Evolutionary conservation across 2,113 vertebrate species (phyloP).

Genomic region (Pedetes capensis): DNA sequence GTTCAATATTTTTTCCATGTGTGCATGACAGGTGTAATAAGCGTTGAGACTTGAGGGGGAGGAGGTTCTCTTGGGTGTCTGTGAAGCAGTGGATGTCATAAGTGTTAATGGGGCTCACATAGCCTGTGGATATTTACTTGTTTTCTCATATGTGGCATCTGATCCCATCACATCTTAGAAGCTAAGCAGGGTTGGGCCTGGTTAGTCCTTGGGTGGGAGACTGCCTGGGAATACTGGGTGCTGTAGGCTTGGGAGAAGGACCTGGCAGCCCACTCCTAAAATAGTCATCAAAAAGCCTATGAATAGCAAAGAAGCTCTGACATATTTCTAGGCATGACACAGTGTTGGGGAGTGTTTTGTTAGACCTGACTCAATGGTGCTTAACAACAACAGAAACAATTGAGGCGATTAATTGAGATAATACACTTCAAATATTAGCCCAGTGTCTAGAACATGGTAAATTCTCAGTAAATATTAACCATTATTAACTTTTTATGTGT

Average conservation of each 20-base stretch:
- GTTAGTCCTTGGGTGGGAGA: too few relatives aligned
- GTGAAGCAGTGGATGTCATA: background rate
- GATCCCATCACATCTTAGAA: too few relatives aligned
- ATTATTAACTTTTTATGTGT: background rate
- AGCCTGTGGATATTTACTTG: background rate
- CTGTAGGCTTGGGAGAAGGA: too few relatives aligned
- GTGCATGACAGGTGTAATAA: background rate
- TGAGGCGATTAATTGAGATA: background rate
- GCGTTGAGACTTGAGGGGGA: background rate
- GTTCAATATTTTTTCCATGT: background rate
- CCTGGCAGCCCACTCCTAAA: too few relatives aligned
- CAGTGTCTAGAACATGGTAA: background rate
- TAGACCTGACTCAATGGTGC: too few relatives aligned
- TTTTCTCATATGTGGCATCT: slow-evolving; percentile 7
- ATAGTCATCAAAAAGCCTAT: too few relatives aligned
- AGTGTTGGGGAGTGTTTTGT: too few relatives aligned
- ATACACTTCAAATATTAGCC: background rate
- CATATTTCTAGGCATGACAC: too few relatives aligned
- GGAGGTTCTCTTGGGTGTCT: background rate
- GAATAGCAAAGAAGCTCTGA: too few relatives aligned
- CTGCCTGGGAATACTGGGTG: too few relatives aligned
- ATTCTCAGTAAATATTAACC: background rate
- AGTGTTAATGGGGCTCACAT: background rate
- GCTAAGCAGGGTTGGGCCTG: too few relatives aligned
- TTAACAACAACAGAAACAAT: too few relatives aligned